These are phyloP conservation scores for Tiliacea aurago DNA, from an alignment of 2,888 invertebrate species.

Conservation along the genomic window DNA sequence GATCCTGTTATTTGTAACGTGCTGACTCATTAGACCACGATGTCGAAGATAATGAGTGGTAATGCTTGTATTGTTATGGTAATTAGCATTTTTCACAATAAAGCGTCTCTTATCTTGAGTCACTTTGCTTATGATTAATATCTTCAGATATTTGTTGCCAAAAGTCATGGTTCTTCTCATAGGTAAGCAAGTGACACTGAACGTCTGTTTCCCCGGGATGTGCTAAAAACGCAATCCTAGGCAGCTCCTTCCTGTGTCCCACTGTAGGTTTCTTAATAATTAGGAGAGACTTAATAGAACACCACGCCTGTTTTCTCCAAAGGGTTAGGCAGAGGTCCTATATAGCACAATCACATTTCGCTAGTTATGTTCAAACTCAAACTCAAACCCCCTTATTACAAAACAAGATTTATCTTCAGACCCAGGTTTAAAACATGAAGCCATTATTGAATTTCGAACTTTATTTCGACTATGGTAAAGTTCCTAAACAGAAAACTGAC, in stretches of 20 bases:
- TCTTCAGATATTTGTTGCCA: slow-evolving; percentile 18
- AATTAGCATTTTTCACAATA: slow-evolving; percentile 18
- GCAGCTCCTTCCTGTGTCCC: no score
- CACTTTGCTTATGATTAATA: slow-evolving; percentile 5
- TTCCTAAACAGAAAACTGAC: no score
- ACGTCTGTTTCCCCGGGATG: neutral
- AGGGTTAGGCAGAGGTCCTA: neutral
- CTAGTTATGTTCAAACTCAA: neutral
- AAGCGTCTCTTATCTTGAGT: slow-evolving; percentile 31
- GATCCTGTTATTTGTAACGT: neutral
- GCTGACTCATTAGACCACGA: slow-evolving; percentile 4
- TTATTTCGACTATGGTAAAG: no score
- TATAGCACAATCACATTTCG: neutral
- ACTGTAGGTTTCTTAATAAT: neutral
- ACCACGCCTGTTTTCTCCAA: neutral
- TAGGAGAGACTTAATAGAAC: neutral
- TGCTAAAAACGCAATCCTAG: no score
- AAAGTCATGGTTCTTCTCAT: no score
- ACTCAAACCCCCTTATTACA: no score
- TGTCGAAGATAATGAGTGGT: neutral
- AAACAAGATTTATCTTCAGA: no score
- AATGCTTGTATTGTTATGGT: slow-evolving; percentile 22
- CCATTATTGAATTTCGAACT: no score
- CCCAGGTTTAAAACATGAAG: no score
- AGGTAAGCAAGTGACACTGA: neutral